Evolutionary conservation across 2,888 invertebrate genomes (phyloP), one percentile per base, ranked within the genome.

Genomic region (Eudemis profundana): DNA sequence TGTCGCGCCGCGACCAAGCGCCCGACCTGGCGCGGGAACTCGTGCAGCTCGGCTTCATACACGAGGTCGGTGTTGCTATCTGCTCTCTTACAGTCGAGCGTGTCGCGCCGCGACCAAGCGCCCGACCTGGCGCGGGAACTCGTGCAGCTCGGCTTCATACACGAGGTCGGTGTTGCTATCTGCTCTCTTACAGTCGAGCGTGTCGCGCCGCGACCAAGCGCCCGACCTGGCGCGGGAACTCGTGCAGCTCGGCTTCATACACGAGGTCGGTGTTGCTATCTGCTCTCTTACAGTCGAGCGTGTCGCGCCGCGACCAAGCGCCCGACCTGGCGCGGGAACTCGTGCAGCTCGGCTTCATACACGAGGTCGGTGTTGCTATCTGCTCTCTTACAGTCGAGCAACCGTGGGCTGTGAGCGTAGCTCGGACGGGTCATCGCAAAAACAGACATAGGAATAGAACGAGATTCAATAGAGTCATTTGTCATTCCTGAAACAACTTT

Each of bases 11-110:
- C 49, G 99, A 99, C 92, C 96, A 96, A 70, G 96, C 98, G 69
- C 92, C 94, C 78, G 94, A 95, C 76, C 95, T 99, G 77, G 97
- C 98, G 67, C 95, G 95, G 86, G 99, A 99, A 88, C 95, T 99
- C 75, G 98, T 99, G 82, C 96, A 96, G 92, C 96, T 97, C 91
- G 99, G 99, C 73, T 98, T 99, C 93, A 98, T 99, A 82, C 98
- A 98, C 93, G 97, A 98, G 94, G 98, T 98, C 86, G 12, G 42
- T 36, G n/a, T n/a, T n/a, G n/a, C n/a, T n/a, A n/a, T n/a, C n/a
- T n/a, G n/a, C n/a, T n/a, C n/a, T n/a, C n/a, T n/a, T n/a, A n/a
- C n/a, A n/a, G n/a, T n/a, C n/a, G n/a, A n/a, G n/a, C n/a, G 95
- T 98, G 73, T 94, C 95, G 70, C 96, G 95, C 77, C 93, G 95